These are phyloP conservation scores for Diorhabda carinulata DNA, from an alignment of 1,140 invertebrate genomes.

Conservation along the genomic window DNA sequence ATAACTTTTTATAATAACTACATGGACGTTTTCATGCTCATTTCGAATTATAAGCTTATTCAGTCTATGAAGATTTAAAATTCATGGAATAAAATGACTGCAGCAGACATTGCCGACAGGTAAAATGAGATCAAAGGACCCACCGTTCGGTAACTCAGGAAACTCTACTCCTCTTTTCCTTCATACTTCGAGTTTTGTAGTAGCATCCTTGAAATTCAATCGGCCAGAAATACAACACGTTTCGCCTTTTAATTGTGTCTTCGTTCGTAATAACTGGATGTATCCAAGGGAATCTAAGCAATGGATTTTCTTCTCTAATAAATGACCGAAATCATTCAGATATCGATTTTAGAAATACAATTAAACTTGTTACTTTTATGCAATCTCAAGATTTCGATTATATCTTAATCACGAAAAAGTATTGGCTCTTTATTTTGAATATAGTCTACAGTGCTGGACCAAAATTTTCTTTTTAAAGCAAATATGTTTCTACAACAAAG, in stretches of 20 bases:
- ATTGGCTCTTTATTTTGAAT: no score
- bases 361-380: not conserved
- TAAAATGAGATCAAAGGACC: not conserved
- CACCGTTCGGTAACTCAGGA: not conserved
- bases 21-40: no score
- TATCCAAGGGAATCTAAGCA: not conserved
- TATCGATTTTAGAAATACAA: not conserved
- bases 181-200: not conserved
- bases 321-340: not conserved
- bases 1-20: no score
- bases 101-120: not conserved
- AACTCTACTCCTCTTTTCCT: not conserved
- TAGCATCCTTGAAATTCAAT: constrained; percentile 2
- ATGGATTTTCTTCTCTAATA: not conserved
- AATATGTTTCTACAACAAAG: no score
- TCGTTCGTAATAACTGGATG: not conserved
- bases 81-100: constrained; percentile 2
- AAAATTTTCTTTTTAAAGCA: no score
- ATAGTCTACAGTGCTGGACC: no score
- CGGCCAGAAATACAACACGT: not conserved
- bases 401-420: no score
- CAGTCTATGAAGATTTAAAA: not conserved
- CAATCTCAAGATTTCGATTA: no score
- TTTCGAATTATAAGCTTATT: not conserved
- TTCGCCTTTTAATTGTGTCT: not conserved